These are phyloP conservation scores for Lepetodrilus schrolli DNA, from an alignment of 2,888 invertebrate species.

Conservation along the genomic window DNA sequence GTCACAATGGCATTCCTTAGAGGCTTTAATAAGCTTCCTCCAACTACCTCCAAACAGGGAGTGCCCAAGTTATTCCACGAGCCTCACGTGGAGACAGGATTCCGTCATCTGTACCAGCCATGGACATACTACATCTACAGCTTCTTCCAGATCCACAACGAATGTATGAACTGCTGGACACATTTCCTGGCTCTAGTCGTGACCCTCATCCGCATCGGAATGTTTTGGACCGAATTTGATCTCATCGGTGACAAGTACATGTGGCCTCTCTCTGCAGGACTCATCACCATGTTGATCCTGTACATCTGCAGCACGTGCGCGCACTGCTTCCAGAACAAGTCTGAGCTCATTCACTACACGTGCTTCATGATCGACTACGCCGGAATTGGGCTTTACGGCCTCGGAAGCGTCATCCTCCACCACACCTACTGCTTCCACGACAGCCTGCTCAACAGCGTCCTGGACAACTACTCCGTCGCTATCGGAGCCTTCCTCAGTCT, in stretches of 20 bases:
- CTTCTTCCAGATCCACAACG: slow-evolving; percentile 72
- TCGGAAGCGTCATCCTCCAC: slow-evolving; percentile 73
- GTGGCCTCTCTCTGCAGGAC: slow-evolving; percentile 70
- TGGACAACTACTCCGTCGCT: slow-evolving; percentile 59
- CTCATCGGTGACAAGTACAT: slow-evolving; percentile 68
- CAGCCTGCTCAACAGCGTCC: slow-evolving; percentile 52
- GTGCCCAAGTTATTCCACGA: slow-evolving; percentile 72
- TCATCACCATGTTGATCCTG: slow-evolving; percentile 66
- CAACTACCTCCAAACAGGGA: slow-evolving; percentile 58
- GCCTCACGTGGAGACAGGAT: slow-evolving; percentile 71
- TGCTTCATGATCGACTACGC: slow-evolving; percentile 75
- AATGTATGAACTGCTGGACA: slow-evolving; percentile 74
- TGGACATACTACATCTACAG: slow-evolving; percentile 71
- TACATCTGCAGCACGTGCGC: slow-evolving; percentile 69
- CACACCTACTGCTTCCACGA: slow-evolving; percentile 69
- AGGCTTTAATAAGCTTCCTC: slow-evolving; percentile 48
- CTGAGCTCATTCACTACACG: slow-evolving; percentile 72
- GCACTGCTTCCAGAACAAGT: slow-evolving; percentile 71
- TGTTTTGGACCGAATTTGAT: slow-evolving; percentile 62
- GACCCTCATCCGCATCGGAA: slow-evolving; percentile 49
- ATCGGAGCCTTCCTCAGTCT: slow-evolving; percentile 67
- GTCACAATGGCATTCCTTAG: slow-evolving; percentile 35
- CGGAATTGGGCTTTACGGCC: slow-evolving; percentile 74
- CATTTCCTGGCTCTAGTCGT: slow-evolving; percentile 66
- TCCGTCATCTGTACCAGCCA: slow-evolving; percentile 70